Conservation (phyloP, 2,113 vertebrate genomes). For the Cochlearius cochlearius region DNA sequence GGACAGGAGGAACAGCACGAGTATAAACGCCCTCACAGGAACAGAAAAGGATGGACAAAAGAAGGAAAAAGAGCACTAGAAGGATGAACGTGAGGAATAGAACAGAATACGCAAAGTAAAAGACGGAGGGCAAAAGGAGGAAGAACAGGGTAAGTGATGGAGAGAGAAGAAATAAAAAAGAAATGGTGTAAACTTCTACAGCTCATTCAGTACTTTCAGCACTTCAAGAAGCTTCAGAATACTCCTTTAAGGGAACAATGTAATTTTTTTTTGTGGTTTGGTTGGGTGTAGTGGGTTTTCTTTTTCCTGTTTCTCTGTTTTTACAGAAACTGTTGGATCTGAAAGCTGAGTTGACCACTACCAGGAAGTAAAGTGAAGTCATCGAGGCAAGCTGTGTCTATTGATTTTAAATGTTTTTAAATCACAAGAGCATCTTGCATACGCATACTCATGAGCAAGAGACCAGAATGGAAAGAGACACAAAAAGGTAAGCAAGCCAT, state of each 20-base stretch:
- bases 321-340: background rate
- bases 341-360: background rate
- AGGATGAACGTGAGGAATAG: background rate
- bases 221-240: background rate
- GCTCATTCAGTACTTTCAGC: background rate
- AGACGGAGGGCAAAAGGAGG: background rate
- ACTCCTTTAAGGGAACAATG: background rate
- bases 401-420: background rate
- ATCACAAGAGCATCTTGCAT: background rate
- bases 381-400: background rate
- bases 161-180: background rate
- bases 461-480: background rate
- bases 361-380: background rate
- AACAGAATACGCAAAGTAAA: background rate
- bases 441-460: background rate
- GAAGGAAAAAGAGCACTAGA: background rate
- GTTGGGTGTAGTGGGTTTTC: background rate
- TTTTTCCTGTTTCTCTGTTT: background rate
- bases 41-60: background rate
- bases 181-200: background rate
- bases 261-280: background rate
- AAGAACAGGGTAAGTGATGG: background rate
- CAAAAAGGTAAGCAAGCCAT: background rate
- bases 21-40: background rate
- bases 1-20: background rate